phyloP scores from a whole-genome alignment of 1,140 invertebrate species.

The Zaprionus kolodkinae region DNA sequence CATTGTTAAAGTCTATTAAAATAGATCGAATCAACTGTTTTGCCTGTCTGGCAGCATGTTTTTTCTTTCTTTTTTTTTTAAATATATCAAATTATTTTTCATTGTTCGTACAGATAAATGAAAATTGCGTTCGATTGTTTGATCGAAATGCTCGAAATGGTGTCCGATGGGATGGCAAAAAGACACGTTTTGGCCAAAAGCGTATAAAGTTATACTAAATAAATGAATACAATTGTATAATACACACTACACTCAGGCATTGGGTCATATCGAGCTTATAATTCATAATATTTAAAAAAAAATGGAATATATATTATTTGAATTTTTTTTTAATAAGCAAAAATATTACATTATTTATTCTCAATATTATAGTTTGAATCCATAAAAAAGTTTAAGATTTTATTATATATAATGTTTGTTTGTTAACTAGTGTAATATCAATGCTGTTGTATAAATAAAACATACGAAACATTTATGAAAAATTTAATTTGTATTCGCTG shows the following conservation, averaged over 20 bases:
- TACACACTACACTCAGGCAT: slow-evolving; percentile 2
- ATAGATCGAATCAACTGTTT: slow-evolving; percentile 37
- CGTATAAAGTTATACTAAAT: slow-evolving; percentile 29
- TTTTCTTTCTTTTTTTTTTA: neutral
- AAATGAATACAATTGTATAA: slow-evolving; percentile 33
- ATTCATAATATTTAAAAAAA: too few relatives aligned
- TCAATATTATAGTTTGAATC: too few relatives aligned
- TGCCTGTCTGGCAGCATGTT: neutral
- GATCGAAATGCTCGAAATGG: neutral
- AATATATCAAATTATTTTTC: slow-evolving; percentile 16
- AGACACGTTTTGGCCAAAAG: slow-evolving; percentile 29
- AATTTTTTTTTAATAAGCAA: too few relatives aligned
- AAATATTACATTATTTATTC: too few relatives aligned
- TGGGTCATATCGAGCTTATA: neutral
- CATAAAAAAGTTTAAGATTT: too few relatives aligned
- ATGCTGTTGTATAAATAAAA: neutral
- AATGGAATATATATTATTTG: too few relatives aligned
- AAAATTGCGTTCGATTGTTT: slow-evolving; percentile 46
- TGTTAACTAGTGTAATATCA: neutral
- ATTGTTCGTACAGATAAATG: slow-evolving; percentile 34
- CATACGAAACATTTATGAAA: neutral
- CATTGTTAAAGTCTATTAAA: slow-evolving; percentile 49
- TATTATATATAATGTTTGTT: too few relatives aligned
- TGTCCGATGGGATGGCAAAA: slow-evolving; percentile 36
- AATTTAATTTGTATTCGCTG: neutral